Evolutionary conservation across 1,140 invertebrate genomes (phyloP), one percentile per base, ranked within the genome.

Genomic region (Drepana arcuata): DNA sequence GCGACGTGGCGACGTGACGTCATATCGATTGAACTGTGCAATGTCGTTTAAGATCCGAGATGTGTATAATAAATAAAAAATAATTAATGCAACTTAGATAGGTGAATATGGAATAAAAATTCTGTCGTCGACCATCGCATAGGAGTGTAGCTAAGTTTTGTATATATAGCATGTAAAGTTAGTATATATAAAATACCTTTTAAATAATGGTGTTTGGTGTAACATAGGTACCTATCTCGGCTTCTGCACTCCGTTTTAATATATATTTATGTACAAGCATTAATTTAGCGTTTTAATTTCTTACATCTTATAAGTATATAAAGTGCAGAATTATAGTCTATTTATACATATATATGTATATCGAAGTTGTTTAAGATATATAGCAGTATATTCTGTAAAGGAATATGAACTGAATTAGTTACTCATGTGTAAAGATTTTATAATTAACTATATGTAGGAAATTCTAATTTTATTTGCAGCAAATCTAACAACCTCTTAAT

Each of bases 231-330:
- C 77, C 73, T 81, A 77, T 81, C 71, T 72, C 62, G 40, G 66
- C 71, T 74, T 78, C 61, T 61, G 55, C 61, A 80, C 71, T 72
- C 58, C 62, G 62, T 56, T 62, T 25, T 21, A 68, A 78, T 75
- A 77, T 81, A 64, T 81, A 78, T 81, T 81, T 78, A 78, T 81
- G 57, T 66, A 47, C 77, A 78, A 81, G 77, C 58, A 40, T 78
- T 55, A 71, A 78, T 78, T 81, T 81, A 78, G 77, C 77, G n/a
- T 26, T 26, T 26, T 26, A 2, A 26, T 6, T 26, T 6, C 2
- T 2, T 7, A 26, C 24, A 4, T 26, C 2, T 26, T 26, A 7
- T 26, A n/a, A 6, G 4, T 26, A 26, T 26, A 9, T 21, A 21
- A 21, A n/a, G n/a, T n/a, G n/a, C n/a, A n/a, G n/a, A n/a, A n/a